A percentile compares a stretch with the other conserved stretches of the same genome.
Conservation (phyloP, 2,888 invertebrate genomes). For the Andrena trimmerana region DNA sequence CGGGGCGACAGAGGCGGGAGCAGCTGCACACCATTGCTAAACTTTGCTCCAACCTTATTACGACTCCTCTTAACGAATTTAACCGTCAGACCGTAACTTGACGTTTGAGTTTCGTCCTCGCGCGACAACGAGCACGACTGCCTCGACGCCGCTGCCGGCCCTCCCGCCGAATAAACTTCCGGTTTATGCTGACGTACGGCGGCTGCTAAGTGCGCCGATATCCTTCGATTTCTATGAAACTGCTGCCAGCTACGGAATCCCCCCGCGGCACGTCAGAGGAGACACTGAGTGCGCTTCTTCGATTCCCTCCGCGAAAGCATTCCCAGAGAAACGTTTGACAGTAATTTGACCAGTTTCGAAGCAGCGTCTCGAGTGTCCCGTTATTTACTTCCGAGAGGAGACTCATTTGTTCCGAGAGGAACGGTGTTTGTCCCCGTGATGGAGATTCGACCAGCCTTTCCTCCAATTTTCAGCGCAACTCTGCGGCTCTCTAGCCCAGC, state of each 20-base stretch:
- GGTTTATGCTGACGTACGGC: constrained; percentile 32
- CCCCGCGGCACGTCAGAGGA: background rate
- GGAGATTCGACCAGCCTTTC: background rate
- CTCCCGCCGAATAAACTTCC: constrained; percentile 54
- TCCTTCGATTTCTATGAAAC: constrained; percentile 29
- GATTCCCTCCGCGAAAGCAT: constrained; percentile 3
- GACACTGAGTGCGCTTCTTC: constrained; percentile 17
- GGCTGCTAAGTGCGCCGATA: constrained; percentile 23
- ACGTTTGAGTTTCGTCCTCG: constrained; percentile 78
- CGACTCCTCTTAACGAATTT: constrained; percentile 81
- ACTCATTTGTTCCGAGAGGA: constrained; percentile 15
- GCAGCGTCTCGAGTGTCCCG: constrained; percentile 11
- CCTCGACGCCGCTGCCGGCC: constrained; percentile 16
- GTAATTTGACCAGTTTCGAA: constrained; percentile 29
- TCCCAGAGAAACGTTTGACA: constrained; percentile 25
- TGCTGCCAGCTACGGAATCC: background rate
- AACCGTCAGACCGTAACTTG: constrained; percentile 79
- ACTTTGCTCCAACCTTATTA: constrained; percentile 81
- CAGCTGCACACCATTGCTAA: constrained; percentile 71
- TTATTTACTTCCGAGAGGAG: constrained; percentile 17
- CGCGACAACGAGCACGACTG: constrained; percentile 49
- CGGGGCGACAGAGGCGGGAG: constrained; percentile 51
- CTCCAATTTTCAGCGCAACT: constrained; percentile 14
- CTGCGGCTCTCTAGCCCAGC: background rate
- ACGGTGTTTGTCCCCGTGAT: constrained; percentile 1